A percentile compares a stretch with the other conserved stretches of the same genome.
Evolutionary conservation across 2,888 invertebrate genomes (phyloP).

Genomic region (Tromatobia lineatoria): DNA sequence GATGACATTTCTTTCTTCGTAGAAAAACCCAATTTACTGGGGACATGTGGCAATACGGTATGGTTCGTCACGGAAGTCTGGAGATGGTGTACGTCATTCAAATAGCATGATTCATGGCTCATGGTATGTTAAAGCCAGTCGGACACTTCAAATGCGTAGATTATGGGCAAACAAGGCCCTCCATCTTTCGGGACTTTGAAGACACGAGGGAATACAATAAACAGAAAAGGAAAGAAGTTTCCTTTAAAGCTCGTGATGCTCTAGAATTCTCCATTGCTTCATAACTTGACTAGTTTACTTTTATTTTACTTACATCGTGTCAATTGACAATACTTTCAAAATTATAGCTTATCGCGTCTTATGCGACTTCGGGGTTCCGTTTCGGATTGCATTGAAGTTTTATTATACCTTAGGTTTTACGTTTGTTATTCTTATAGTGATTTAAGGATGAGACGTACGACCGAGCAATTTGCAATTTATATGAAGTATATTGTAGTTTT

Average conservation of each 20-base stretch:
- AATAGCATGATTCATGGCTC: slow-evolving; percentile 11
- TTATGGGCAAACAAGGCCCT: slow-evolving; percentile 24
- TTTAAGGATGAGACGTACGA: background rate
- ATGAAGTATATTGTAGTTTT: no score
- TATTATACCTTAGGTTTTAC: background rate
- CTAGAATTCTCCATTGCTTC: background rate
- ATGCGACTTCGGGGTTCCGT: background rate
- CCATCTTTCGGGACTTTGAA: slow-evolving; percentile 4
- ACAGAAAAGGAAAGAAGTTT: background rate
- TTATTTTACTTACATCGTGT: slow-evolving; percentile 36
- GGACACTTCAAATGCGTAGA: slow-evolving; percentile 11
- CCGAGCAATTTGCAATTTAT: no score
- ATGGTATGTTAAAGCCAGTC: background rate
- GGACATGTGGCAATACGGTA: background rate
- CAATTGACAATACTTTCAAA: slow-evolving; percentile 26
- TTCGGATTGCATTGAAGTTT: no score
- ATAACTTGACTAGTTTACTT: slow-evolving; percentile 30
- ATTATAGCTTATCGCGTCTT: background rate
- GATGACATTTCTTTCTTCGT: background rate
- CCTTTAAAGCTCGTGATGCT: background rate
- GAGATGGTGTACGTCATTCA: background rate
- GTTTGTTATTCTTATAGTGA: background rate
- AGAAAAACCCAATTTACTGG: slow-evolving; percentile 1
- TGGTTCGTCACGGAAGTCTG: slow-evolving; percentile 24
- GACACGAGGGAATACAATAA: background rate